A percentile compares a stretch with the other conserved stretches of the same genome.
Evolutionary conservation across 2,888 invertebrate species (phyloP).

Genomic region (Nasonia oneida): DNA sequence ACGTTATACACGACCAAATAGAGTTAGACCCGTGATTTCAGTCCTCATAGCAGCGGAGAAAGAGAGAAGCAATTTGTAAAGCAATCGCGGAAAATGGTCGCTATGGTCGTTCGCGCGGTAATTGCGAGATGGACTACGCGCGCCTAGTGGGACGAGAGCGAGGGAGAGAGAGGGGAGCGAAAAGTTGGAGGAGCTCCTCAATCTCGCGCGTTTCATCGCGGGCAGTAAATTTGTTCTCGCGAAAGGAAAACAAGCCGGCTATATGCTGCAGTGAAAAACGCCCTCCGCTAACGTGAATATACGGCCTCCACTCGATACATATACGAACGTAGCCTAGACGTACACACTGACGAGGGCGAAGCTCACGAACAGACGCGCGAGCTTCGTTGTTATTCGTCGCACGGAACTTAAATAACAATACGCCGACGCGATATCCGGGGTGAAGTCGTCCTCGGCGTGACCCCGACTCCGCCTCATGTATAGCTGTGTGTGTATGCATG

Average conservation of each 20-base stretch:
- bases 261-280: slow-evolving; percentile 10
- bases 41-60: not conserved
- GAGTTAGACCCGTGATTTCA: slow-evolving; percentile 30
- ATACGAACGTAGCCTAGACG: not conserved
- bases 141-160: too few species aligned
- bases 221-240: slow-evolving; percentile 23
- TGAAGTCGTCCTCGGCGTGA: not conserved
- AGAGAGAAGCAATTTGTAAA: slow-evolving; percentile 36
- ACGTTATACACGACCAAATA: slow-evolving; percentile 11
- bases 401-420: slow-evolving; percentile 45
- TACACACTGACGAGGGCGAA: slow-evolving; percentile 12
- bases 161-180: not conserved
- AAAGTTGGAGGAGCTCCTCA: slow-evolving; percentile 12
- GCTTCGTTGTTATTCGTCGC: slow-evolving; percentile 45
- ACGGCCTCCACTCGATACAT: slow-evolving; percentile 4
- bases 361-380: not conserved
- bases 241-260: slow-evolving; percentile 29
- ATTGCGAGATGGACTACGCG: slow-evolving; percentile 39
- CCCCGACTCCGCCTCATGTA: not conserved
- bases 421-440: not conserved
- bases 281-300: slow-evolving; percentile 25
- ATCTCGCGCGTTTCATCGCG: slow-evolving; percentile 31
- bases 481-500: not conserved
- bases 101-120: slow-evolving; percentile 15
- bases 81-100: slow-evolving; percentile 16